Base-by-base conservation (phyloP, 1,140 invertebrate genomes). In the Doryteuthis pealeii region DNA sequence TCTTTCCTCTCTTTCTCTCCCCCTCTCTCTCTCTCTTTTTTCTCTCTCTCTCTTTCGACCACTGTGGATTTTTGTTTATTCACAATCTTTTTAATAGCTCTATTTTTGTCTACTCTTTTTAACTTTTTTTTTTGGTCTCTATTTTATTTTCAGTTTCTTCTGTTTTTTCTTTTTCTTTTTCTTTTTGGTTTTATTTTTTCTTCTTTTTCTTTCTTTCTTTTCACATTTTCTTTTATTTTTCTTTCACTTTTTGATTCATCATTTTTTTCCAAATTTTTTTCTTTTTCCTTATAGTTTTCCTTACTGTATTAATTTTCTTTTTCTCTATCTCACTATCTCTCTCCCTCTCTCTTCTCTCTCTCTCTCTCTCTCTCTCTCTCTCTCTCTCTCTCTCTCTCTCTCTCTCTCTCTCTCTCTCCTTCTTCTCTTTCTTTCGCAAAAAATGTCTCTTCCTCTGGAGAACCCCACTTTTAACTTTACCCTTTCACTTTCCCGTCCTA, bases 241-340 rank as follows among this genome's bases (percentile, higher is more conserved):
- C 43, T 35, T 33, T 30, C 28, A 32, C 32, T 26, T 32, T 32
- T 68, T 62, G 28, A 54, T 31, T 75, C 70, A 33, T 43, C 32
- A 31, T 73, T 69, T 66, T 43, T 66, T 43, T 73, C 70, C 70
- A 43, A 58, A 30, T 72, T 70, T 71, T 49, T 75, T 49, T 72
- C 43, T 66, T 49, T 72, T 31, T 67, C 33, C 65, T 33, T 72
- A 33, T 72, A 32, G 62, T 14, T 72, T 30, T 72, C 70, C 73
- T 70, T 75, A 33, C 43, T 26, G 74, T 31, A 43, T n/a, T 58
- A 40, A 54, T 6, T 72, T 49, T 35, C 40, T 72, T 15, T 76
- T 32, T 76, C 35, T 76, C 49, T 72, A 8, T 66, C 3, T 73
- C 30, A 73, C 74, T 73, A 2, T 72, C 74, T 76, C 5, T 73